These are phyloP conservation scores for Siphonodentalium dalli DNA, from an alignment of 2,888 invertebrate species.

Conservation along the genomic window DNA sequence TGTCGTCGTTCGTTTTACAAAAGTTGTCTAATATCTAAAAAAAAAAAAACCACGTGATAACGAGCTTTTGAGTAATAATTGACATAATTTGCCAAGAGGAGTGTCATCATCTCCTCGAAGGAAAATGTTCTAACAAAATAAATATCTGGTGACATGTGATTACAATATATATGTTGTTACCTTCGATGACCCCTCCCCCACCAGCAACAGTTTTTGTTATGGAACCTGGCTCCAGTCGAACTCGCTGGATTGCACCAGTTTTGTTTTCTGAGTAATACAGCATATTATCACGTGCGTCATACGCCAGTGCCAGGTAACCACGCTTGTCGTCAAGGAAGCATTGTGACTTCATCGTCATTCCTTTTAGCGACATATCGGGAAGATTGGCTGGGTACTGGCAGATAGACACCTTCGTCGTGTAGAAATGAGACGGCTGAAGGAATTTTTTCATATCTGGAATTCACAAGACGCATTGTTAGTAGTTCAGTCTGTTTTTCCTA, in stretches of 20 bases:
- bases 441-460: constrained; percentile 64
- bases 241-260: constrained; percentile 51
- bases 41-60: too few species aligned
- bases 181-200: constrained; percentile 52
- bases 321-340: constrained; percentile 71
- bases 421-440: constrained; percentile 63
- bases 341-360: constrained; percentile 52
- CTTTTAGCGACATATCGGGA: constrained; percentile 54
- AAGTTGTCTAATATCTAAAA: too few species aligned
- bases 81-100: too few species aligned
- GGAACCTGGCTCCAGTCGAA: constrained; percentile 41
- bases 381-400: constrained; percentile 60
- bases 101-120: too few species aligned
- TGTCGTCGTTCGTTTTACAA: too few species aligned
- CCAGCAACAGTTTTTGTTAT: constrained; percentile 47
- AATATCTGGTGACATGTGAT: too few species aligned
- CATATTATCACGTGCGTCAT: constrained; percentile 42
- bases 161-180: too few species aligned
- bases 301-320: constrained; percentile 49
- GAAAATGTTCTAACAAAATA: too few species aligned
- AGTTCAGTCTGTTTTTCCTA: too few species aligned
- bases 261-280: constrained; percentile 54
- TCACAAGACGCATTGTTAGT: constrained; percentile 7
- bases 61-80: too few species aligned
- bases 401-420: constrained; percentile 57